Base-by-base conservation (phyloP, 2,797 vertebrate species). In the Crocodylus rhombifer region DNA sequence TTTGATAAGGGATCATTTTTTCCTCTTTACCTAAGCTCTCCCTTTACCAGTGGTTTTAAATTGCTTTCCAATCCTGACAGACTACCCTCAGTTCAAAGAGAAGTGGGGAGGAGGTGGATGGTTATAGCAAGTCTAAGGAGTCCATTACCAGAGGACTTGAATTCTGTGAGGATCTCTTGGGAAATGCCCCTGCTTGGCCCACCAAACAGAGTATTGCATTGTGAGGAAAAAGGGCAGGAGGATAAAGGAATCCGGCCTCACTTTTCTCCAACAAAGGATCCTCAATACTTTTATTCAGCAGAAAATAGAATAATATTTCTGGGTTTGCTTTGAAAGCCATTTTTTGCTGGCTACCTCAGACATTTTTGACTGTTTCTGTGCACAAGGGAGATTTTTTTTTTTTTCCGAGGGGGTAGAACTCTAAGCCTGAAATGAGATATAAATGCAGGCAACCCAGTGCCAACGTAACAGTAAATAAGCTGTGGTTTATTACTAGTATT, bases 41-140 rank as follows among this genome's bases (percentile, higher is more conserved):
- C 97, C 98, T 98, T 98, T 98, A 98, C 98, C 96, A 91, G 86
- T 80, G 98, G 99, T 99, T 99, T 99, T 99, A 98, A 98, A 97
- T 99, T 99, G 98, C 99, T 98, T 97, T 97, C 97, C 96, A 87
- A 97, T 97, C 98, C 97, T 95, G 98, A 98, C 98, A 99, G 98
- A 98, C 98, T 97, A 97, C 90, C 97, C 97, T 96, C 94, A 51
- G 78, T 98, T 98, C 97, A 98, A 98, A 98, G 98, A 80, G 96
- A 97, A 93, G 90, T 2, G 78, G 87, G 95, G 90, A 94, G 95
- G 97, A 98, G 97, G 97, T 94, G 97, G 97, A 92, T 18, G 94
- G 28, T 91, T 92, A 84, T 62, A 9, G 92, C 56, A 79, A 82
- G 93, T 91, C 74, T 93, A 88, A 89, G 87, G 96, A 95, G 94